These are phyloP conservation scores for Neelides sp. DNA, from an alignment of 1,140 invertebrate species.

Conservation along the genomic window DNA sequence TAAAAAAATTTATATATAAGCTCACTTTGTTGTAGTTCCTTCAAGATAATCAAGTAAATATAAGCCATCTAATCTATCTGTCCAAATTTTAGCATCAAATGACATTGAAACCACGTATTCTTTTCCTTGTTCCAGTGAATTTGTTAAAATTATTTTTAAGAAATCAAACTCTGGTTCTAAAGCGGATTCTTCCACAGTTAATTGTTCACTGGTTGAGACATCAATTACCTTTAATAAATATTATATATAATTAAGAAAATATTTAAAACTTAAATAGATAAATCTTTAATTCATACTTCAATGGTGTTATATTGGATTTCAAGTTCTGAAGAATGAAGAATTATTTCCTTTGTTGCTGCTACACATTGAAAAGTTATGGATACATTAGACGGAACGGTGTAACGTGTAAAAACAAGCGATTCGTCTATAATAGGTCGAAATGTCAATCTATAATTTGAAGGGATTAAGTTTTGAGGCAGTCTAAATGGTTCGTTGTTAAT, in stretches of 20 bases:
- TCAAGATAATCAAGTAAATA: slow-evolving; percentile 14
- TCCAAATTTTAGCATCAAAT: slow-evolving; percentile 7
- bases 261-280: slow-evolving; percentile 3
- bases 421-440: too few relatives aligned
- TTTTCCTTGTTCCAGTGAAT: neutral
- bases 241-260: too few relatives aligned
- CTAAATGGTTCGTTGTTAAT: too few relatives aligned
- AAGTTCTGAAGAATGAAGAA: slow-evolving; percentile 11
- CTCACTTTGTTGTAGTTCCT: slow-evolving; percentile 5
- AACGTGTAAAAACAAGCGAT: too few relatives aligned
- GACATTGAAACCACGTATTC: slow-evolving; percentile 14
- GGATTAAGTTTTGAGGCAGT: too few relatives aligned
- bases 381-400: slow-evolving; percentile 15
- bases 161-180: slow-evolving; percentile 7
- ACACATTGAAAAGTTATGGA: slow-evolving; percentile 6
- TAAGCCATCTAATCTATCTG: slow-evolving; percentile 14
- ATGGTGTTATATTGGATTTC: neutral
- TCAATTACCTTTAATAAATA: too few relatives aligned
- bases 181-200: neutral
- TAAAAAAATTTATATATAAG: neutral
- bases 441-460: too few relatives aligned
- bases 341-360: neutral
- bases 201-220: neutral
- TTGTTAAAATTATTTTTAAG: slow-evolving; percentile 9
- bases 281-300: neutral